Evolutionary conservation across 2,797 vertebrate genomes (phyloP), one percentile per base, ranked within the genome.

Genomic region (Distichodus sexfasciatus): DNA sequence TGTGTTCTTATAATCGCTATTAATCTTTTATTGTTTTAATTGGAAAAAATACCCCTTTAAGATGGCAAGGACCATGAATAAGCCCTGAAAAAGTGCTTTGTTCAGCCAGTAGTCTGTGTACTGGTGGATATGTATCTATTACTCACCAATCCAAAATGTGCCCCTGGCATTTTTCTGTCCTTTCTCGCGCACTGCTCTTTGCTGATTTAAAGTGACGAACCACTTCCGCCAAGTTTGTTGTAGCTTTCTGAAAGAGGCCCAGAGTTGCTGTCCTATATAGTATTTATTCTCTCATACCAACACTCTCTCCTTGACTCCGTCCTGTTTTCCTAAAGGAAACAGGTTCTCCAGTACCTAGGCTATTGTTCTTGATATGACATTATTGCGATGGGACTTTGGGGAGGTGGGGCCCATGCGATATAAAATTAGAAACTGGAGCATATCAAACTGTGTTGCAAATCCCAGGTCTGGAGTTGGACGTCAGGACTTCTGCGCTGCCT

Each of bases 401-500:
- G 87, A 85, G 78, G 64, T 79, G 76, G 81, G 85, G 86, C 83
- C 87, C 86, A 86, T 83, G 86, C 75, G 85, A 86, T 91, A 84
- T 86, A 90, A 90, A 92, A 87, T 92, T 92, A 93, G 91, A 92
- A 92, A 93, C 83, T 90, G 85, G 91, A 91, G 87, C 92, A 92
- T 87, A 87, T 91, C 90, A 91, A 90, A 90, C 89, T 87, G 88
- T 81, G 88, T 80, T 80, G 81, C 86, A 89, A 89, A 90, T 91
- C 90, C 90, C 89, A 87, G 82, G 84, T 90, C 88, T 85, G 86
- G 83, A 87, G 88, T 85, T 83, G 80, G 87, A 89, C 84, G 85
- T 75, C 72, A 81, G 84, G 82, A 89, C 85, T 90, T 74, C 67
- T 41, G 50, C 33, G 12, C 81, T 79, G 68, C 85, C 88, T 91